Base-by-base conservation (phyloP, 1,140 invertebrate genomes). In the Cyrtorhinus lividipennis region DNA sequence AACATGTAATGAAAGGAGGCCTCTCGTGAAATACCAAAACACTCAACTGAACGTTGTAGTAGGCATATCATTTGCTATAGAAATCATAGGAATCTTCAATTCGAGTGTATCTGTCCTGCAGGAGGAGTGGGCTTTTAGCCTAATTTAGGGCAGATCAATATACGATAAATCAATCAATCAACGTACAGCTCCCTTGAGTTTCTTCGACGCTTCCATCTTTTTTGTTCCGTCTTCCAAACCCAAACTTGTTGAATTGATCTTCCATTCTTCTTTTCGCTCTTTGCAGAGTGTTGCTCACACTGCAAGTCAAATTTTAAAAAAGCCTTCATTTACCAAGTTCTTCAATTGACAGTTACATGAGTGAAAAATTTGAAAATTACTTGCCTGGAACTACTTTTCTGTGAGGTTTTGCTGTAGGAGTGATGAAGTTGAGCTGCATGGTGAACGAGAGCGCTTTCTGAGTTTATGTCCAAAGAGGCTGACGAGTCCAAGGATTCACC, bases 131-230 rank as follows among this genome's bases (percentile, higher is more conserved):
- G n/a, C 30, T 38, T 38, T 38, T 5, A 38, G 30, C 30, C 15
- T 38, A 38, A 38, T 38, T 8, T 38, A 15, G 30, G 30, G 30
- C 30, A 38, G 30, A 38, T 15, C 30, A 38, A 38, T 15, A 8
- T 38, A 38, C 15, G 15, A 38, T 38, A 38, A 38, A 38, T 38
- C 5, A 38, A 38, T 38, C 5, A 38, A 38, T 38, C 30, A n/a
- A 79, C 81, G 82, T 73, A 86, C 85, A 84, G 71, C 79, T 83
- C 67, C 85, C 85, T 65, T 84, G 81, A 15, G 83, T 78, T 72
- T 92, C 90, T 76, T 94, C 90, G 63, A 85, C 82, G 71, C 85
- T 90, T 24, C 88, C 86, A 72, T 91, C 88, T 73, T 90, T 89
- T 72, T 89, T 90, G 69, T 75, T 77, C 25, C 87, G 88, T 65